Base-by-base conservation (phyloP, 2,797 vertebrate species). In the Macropodus opercularis region DNA sequence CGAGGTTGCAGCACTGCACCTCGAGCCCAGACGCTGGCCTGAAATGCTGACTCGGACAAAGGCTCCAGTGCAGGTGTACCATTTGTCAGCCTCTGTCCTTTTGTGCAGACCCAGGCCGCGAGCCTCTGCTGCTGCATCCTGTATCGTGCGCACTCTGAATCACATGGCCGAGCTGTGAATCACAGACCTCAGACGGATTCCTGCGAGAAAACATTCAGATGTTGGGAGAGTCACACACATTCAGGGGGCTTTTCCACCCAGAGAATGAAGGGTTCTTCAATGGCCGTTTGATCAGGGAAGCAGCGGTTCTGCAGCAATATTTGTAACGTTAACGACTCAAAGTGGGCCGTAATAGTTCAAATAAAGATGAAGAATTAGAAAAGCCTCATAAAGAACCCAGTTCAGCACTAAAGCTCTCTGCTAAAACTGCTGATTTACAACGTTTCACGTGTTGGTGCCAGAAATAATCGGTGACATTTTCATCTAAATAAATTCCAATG, bases 181-280 rank as follows among this genome's bases (percentile, higher is more conserved):
- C 81, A 83, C 11, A 58, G 61, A 83, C 81, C 74, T 81, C 77
- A 84, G 77, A 82, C 54, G 24, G 63, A 81, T 85, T 82, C 70
- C 61, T 75, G 72, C 19, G 56, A 70, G 70, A 44, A 62, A 80
- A 73, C 58, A 73, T 80, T 74, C 70, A 53, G 46, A 71, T 38
- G 63, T 38, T 64, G 62, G 54, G 62, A 39, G 66, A 83, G 68
- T 79, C 59, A 53, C 51, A 69, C 39, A 27, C 55, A 22, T 71
- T 77, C 3, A 3, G 34, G 38, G 70, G 52, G 60, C 11, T 31
- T 66, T 67, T 52, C 38, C 62, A 38, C 52, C 49, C 34, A 29
- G 22, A 47, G 41, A 49, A 73, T 68, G 31, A 50, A 60, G 55
- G 63, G 48, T 46, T 65, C 66, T 72, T 80, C 21, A 3, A 41